phyloP scores from a whole-genome alignment of 2,797 vertebrate genomes.

The Etheostoma nigrum region DNA sequence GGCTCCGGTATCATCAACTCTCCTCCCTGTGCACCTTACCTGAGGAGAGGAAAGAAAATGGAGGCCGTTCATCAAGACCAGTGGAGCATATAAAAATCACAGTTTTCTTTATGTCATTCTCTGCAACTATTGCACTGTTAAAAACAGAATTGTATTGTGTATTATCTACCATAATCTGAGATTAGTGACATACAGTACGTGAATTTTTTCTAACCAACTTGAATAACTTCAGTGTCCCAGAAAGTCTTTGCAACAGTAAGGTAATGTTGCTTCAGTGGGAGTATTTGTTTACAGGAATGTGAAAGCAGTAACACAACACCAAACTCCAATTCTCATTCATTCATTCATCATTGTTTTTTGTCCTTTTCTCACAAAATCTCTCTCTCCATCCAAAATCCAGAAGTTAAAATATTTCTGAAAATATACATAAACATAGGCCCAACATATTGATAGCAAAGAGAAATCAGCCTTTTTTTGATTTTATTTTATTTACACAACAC shows the following conservation, averaged over 20 bases:
- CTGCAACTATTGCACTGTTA: neutral
- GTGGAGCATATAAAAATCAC: constrained; percentile 14
- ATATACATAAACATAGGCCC: too few relatives aligned
- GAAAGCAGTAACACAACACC: constrained; percentile 16
- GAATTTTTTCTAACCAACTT: neutral
- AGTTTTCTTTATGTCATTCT: neutral
- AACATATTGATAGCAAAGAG: too few relatives aligned
- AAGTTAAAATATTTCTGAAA: too few relatives aligned
- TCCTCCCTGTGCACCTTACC: constrained; percentile 39
- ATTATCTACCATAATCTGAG: neutral
- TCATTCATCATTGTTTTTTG: neutral
- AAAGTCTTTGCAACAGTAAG: neutral
- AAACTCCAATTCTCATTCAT: neutral
- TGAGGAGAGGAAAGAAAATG: constrained; percentile 16
- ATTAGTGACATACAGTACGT: neutral
- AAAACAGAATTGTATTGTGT: neutral
- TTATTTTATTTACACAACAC: too few relatives aligned
- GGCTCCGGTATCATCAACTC: constrained; percentile 41
- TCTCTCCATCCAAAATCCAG: too few relatives aligned
- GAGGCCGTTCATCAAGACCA: constrained; percentile 28
- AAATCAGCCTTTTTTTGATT: too few relatives aligned
- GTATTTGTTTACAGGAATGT: constrained; percentile 58
- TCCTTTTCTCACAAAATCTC: neutral
- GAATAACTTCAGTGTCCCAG: constrained; percentile 10
- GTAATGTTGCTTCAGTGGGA: constrained; percentile 25